Percentiles rank a stretch among this genome's conserved stretches.
These are phyloP conservation scores for Lutjanus erythropterus DNA, from an alignment of 2,113 vertebrate genomes.

Conservation along the genomic window DNA sequence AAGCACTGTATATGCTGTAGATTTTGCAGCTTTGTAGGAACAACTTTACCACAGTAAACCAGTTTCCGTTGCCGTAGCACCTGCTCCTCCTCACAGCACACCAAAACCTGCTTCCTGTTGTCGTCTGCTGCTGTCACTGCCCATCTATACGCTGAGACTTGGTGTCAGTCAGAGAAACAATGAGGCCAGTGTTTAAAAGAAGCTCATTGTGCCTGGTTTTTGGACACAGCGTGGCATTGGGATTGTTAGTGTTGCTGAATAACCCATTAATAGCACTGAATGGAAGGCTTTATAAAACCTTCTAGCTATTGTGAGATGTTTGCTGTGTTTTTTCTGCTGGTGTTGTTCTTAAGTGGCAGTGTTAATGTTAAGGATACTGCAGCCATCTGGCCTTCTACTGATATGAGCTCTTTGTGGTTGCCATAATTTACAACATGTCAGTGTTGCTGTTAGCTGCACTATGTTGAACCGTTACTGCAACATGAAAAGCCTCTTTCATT, in stretches of 20 bases:
- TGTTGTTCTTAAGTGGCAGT: conserved; percentile 11
- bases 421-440: conserved; percentile 17
- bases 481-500: not conserved
- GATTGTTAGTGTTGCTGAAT: conserved; percentile 69
- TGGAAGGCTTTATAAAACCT: conserved; percentile 55
- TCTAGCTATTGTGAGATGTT: conserved; percentile 37
- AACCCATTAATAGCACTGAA: conserved; percentile 69
- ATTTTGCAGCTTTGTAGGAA: not conserved
- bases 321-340: not conserved
- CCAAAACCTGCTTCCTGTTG: conserved; percentile 11
- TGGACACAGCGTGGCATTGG: conserved; percentile 55
- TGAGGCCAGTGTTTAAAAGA: conserved; percentile 66
- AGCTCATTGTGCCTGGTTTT: conserved; percentile 61
- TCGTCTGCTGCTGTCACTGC: conserved; percentile 12
- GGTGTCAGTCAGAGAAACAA: conserved; percentile 69
- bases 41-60: too few relatives aligned
- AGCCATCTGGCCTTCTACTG: conserved; percentile 11
- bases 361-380: conserved; percentile 7
- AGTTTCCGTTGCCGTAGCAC: conserved; percentile 8
- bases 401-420: conserved; percentile 33
- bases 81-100: not conserved
- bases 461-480: not conserved
- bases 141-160: conserved; percentile 38
- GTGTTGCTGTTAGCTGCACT: not conserved
- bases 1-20: not conserved